Percentiles rank a stretch among this genome's conserved stretches.
Conservation (phyloP, 2,888 invertebrate genomes). For the Sericinus montela region DNA sequence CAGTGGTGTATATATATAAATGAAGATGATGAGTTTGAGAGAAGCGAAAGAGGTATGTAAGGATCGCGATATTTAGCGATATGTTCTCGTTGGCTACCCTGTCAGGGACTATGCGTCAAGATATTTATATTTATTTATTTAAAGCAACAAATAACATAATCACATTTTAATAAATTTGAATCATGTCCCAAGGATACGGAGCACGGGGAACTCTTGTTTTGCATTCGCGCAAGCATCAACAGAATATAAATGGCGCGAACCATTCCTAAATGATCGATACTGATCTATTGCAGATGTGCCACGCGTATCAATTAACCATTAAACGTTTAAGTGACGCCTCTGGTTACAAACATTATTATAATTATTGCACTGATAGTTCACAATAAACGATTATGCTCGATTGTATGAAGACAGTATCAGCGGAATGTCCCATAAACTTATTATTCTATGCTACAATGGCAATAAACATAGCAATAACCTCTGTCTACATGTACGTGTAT, state of each 20-base stretch:
- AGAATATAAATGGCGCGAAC: conserved; percentile 23
- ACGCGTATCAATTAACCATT: not conserved
- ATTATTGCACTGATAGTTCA: not conserved
- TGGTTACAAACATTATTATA: not conserved
- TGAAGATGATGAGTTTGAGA: too few species aligned
- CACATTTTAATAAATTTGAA: too few species aligned
- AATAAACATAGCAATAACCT: not conserved
- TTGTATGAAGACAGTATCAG: not conserved
- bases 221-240: conserved; percentile 4
- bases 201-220: not conserved
- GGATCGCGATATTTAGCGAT: too few species aligned
- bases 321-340: not conserved
- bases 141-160: too few species aligned
- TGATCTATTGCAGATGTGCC: not conserved
- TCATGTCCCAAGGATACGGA: conserved; percentile 2
- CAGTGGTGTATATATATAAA: too few species aligned
- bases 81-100: too few species aligned
- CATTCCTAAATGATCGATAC: not conserved
- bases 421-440: conserved; percentile 1
- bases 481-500: not conserved
- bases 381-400: not conserved
- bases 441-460: not conserved
- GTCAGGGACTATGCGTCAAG: too few species aligned
- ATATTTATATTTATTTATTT: too few species aligned
- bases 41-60: too few species aligned